These are phyloP conservation scores for Ephestia elutella DNA, from an alignment of 1,140 invertebrate genomes.

Conservation along the genomic window DNA sequence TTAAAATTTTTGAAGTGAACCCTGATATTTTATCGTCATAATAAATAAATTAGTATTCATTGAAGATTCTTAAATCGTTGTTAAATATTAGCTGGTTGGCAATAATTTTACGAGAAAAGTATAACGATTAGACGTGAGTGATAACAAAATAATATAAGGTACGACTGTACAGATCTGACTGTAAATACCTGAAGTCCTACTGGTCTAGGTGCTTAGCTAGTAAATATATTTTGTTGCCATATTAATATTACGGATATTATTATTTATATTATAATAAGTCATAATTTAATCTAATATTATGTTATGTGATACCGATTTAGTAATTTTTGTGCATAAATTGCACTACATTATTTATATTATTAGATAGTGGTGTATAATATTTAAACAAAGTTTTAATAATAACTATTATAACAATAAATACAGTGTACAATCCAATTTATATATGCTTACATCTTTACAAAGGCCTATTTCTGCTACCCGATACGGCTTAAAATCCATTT, in stretches of 20 bases:
- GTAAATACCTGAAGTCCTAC: slow-evolving; percentile 65
- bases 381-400: slow-evolving; percentile 7
- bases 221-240: slow-evolving; percentile 71
- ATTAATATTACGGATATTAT: slow-evolving; percentile 69
- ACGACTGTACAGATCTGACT: slow-evolving; percentile 53
- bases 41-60: slow-evolving; percentile 40
- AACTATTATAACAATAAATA: slow-evolving; percentile 9
- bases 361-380: slow-evolving; percentile 13
- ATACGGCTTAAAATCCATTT: slow-evolving; percentile 8
- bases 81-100: slow-evolving; percentile 58
- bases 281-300: slow-evolving; percentile 62
- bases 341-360: slow-evolving; percentile 34
- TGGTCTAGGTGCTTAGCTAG: slow-evolving; percentile 69
- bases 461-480: slow-evolving; percentile 7
- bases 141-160: slow-evolving; percentile 39
- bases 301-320: slow-evolving; percentile 65
- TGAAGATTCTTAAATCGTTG: slow-evolving; percentile 51
- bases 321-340: slow-evolving; percentile 31
- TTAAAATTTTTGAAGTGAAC: slow-evolving; percentile 34
- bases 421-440: slow-evolving; percentile 3
- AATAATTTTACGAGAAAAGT: slow-evolving; percentile 59
- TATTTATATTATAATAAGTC: slow-evolving; percentile 69
- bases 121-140: slow-evolving; percentile 51
- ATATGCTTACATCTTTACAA: background rate
- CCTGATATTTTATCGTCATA: slow-evolving; percentile 34